Evolutionary conservation across 2,888 invertebrate genomes (phyloP), one percentile per base, ranked within the genome.

Genomic region (Euproctis similis): DNA sequence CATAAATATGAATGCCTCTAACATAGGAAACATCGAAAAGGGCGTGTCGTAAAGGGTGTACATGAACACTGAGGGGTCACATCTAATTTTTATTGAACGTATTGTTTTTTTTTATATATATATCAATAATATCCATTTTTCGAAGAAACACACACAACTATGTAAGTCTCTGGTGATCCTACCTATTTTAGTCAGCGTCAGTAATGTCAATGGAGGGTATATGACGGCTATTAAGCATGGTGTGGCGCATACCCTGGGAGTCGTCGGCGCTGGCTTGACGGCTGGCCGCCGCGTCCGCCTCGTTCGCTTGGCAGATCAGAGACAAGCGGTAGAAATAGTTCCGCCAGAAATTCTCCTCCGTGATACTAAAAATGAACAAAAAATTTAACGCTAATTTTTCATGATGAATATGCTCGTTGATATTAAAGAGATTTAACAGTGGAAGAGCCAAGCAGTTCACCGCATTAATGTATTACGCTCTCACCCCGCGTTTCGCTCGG

Each of bases 241-340:
- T 11, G 5, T 11, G 26, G 34, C 29, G 30, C 60, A 57, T 78
- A 88, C 88, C 88, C 86, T 87, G 87, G 38, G 86, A 77, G 59
- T 87, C 86, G 46, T 87, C 87, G 42, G 84, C 77, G 75, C 82
- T 85, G 56, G 63, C 43, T 59, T 74, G 76, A 42, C 76, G 76
- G 56, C 59, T 62, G 39, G 68, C 70, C 24, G 69, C 73, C 19
- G 91, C 89, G 54, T 91, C 90, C 9, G 93, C 85, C 78, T 97
- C 96, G 73, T 93, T 95, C 53, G 97, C 97, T 87, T 99, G 98
- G 70, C 97, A 96, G 73, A 99, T 95, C 58, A 99, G 91, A 57
- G 96, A 97, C 54, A 99, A 95, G 70, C 99, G 94, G 87, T 99
- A 99, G 87, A 99, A 99, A 78, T 99, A 99, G 88, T 99, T 99